Base-by-base conservation (phyloP, 2,888 invertebrate genomes). In the Antitype chi region DNA sequence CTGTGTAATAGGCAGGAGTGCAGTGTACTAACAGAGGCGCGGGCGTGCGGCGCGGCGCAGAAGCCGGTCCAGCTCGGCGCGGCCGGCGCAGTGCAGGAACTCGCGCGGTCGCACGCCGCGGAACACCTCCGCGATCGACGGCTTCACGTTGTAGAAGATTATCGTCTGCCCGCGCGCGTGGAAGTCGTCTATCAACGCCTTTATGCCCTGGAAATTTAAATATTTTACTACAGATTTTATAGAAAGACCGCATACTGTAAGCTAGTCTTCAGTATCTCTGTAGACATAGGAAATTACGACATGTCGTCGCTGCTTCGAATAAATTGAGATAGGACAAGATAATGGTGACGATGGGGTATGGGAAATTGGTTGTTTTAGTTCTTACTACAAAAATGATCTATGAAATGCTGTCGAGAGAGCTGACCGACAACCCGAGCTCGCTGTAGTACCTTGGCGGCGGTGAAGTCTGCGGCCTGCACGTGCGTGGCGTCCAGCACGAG, bases 401-500 rank as follows among this genome's bases (percentile, higher is more conserved):
- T 52, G 23, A 32, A n/a, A 20, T 17, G 11, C 17, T 11, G 3
- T 13, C 11, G 20, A n/a, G 32, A n/a, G 52, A 32, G 53, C 5
- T 28, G 15, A 28, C 11, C 43, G 25, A 53, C 17, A 70, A 11
- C 38, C 38, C 38, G 3, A 7, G 32, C 8, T 23, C 0, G 9
- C 20, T 38, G 5, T 38, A 38, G 15, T 94, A 98, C 98, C 94
- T 97, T 98, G 15, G 98, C 98, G 13, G 98, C 98, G 32, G 98
- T 98, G 94, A 97, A 98, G 96, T 98, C 98, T 0, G 98, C 98
- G 63, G 98, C 98, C 92, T 98, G 98, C 90, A 98, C 98, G 93
- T 98, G 98, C 70, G 98, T 97, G 92, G 98, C 99, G 95, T 98
- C 98, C 68, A 99, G 97, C 70, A 99, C 98, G 79, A 98, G 98